A percentile compares a stretch with the other conserved stretches of the same genome.
Evolutionary conservation across 2,113 vertebrate species (phyloP).

Genomic region (Hemibagrus wyckioides): DNA sequence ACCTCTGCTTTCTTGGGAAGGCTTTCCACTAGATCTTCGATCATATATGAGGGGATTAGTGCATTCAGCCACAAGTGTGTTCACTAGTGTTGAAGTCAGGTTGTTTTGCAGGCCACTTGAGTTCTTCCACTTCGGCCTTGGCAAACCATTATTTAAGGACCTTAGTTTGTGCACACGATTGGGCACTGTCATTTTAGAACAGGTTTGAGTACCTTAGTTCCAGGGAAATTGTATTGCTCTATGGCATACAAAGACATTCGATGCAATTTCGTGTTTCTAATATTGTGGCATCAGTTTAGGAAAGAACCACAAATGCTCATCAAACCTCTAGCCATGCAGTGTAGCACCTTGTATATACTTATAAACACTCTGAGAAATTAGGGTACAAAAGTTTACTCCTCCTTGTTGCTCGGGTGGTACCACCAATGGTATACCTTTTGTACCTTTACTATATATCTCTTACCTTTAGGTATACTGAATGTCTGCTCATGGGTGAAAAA

Average conservation of each 20-base stretch:
- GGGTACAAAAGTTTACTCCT: background rate
- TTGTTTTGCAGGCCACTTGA: background rate
- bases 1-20: background rate
- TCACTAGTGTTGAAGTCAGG: background rate
- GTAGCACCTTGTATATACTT: background rate
- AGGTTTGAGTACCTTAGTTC: background rate
- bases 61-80: background rate
- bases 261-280: background rate
- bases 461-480: background rate
- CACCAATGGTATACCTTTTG: background rate
- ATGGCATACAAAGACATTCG: background rate
- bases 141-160: background rate
- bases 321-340: background rate
- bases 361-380: background rate
- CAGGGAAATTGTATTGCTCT: background rate
- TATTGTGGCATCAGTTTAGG: background rate
- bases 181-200: background rate
- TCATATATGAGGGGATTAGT: background rate
- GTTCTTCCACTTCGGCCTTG: background rate
- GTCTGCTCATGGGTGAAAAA: background rate
- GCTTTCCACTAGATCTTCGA: background rate
- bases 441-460: background rate
- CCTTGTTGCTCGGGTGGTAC: background rate
- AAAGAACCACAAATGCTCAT: background rate
- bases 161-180: background rate